These are phyloP conservation scores for Rhyacichthys aspro DNA, from an alignment of 2,797 vertebrate species.

Conservation along the genomic window DNA sequence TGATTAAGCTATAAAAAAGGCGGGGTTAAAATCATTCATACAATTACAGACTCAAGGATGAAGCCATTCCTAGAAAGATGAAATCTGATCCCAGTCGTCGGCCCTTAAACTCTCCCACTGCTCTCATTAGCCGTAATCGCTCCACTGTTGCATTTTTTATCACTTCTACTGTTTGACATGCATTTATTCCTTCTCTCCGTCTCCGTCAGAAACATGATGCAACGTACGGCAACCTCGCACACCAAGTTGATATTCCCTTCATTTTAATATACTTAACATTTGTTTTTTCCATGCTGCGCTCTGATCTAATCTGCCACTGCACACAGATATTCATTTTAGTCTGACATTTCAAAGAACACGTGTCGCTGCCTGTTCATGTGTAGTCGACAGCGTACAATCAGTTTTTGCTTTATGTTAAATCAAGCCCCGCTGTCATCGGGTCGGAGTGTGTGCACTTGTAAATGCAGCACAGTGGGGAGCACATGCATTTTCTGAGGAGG, in stretches of 20 bases:
- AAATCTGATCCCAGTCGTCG: no score
- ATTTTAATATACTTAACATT: slow-evolving; percentile 12
- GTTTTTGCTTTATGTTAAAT: no score
- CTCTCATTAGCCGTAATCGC: slow-evolving; percentile 42
- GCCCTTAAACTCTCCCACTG: slow-evolving; percentile 22
- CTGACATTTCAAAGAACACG: slow-evolving; percentile 2
- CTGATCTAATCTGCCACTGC: not conserved
- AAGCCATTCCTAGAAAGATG: no score
- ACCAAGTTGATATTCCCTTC: not conserved
- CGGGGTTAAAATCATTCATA: no score
- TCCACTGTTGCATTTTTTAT: slow-evolving; percentile 33
- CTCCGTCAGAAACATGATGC: slow-evolving; percentile 44
- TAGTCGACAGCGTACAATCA: not conserved
- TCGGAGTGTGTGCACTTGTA: not conserved
- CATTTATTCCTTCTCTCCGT: slow-evolving; percentile 36
- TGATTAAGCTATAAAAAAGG: no score
- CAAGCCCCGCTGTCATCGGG: not conserved
- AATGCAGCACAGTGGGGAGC: no score
- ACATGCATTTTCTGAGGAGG: no score
- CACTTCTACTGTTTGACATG: slow-evolving; percentile 17
- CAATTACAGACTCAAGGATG: no score
- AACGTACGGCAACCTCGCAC: slow-evolving; percentile 34
- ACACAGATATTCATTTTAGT: not conserved
- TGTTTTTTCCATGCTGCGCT: not conserved
- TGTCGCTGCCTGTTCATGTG: not conserved